These are phyloP conservation scores for Acyrthosiphon pisum DNA, from an alignment of 1,140 invertebrate genomes.

Conservation along the genomic window DNA sequence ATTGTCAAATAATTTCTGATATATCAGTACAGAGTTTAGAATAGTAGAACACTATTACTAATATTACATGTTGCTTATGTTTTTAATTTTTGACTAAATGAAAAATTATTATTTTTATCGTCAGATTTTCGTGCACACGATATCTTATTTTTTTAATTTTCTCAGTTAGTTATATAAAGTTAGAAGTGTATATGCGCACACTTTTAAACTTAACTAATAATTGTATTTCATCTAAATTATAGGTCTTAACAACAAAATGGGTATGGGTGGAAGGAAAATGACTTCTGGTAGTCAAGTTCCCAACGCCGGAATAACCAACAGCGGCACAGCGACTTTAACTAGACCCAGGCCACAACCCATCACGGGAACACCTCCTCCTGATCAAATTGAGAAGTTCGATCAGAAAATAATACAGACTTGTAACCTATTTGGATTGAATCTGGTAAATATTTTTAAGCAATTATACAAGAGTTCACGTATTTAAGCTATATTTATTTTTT, in stretches of 20 bases:
- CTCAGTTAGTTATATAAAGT: background rate
- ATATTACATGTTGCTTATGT: background rate
- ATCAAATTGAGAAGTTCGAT: conserved; percentile 79
- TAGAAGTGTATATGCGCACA: too few species aligned
- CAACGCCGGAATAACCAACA: conserved; percentile 57
- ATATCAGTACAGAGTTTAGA: too few species aligned
- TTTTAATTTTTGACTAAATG: background rate
- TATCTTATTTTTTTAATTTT: background rate
- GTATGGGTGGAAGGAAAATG: conserved; percentile 30
- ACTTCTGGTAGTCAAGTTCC: conserved; percentile 2
- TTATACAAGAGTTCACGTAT: background rate
- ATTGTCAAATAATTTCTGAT: too few species aligned
- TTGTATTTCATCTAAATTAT: background rate
- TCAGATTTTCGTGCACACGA: too few species aligned
- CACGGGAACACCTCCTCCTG: conserved; percentile 77
- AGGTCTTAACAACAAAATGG: conserved; percentile 39
- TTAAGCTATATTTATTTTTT: background rate
- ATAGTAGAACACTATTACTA: too few species aligned
- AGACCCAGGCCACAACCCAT: conserved; percentile 84
- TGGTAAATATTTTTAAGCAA: conserved; percentile 68
- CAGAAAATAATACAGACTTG: conserved; percentile 88
- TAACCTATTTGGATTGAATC: conserved; percentile 85
- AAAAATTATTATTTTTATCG: background rate
- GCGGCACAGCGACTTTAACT: conserved; percentile 61
- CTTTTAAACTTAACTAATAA: background rate